Percentiles rank a stretch among this genome's conserved stretches.
Evolutionary conservation across 2,888 invertebrate species (phyloP).

Genomic region (Chirona hameri): DNA sequence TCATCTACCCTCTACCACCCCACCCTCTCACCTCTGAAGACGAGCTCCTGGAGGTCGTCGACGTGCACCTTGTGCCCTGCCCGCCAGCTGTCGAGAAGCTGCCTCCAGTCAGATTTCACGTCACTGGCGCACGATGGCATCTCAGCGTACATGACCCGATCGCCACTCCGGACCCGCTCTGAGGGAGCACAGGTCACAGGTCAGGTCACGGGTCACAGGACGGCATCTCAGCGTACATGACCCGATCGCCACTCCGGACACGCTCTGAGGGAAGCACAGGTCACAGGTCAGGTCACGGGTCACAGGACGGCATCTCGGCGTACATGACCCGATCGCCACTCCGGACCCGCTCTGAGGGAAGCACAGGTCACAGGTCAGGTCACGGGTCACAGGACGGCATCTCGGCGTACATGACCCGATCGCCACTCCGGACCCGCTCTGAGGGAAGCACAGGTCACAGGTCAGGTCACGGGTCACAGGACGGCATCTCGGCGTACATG

Average conservation of each 20-base stretch:
- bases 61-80: background rate
- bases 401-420: slow-evolving; percentile 27
- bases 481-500: slow-evolving; percentile 27
- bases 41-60: slow-evolving; percentile 23
- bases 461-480: background rate
- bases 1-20: background rate
- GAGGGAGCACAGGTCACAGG: background rate
- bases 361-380: too few species aligned
- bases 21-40: background rate
- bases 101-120: background rate
- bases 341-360: background rate
- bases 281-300: background rate
- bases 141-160: slow-evolving; percentile 27
- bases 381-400: background rate
- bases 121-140: background rate
- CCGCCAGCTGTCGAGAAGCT: slow-evolving; percentile 2
- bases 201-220: background rate
- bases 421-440: slow-evolving; percentile 4
- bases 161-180: slow-evolving; percentile 4
- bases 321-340: slow-evolving; percentile 1
- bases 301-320: slow-evolving; percentile 25
- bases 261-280: background rate
- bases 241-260: background rate
- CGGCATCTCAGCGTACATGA: slow-evolving; percentile 27
- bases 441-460: background rate